Base-by-base conservation (phyloP, 2,888 invertebrate genomes). In the Syrphus vitripennis region DNA sequence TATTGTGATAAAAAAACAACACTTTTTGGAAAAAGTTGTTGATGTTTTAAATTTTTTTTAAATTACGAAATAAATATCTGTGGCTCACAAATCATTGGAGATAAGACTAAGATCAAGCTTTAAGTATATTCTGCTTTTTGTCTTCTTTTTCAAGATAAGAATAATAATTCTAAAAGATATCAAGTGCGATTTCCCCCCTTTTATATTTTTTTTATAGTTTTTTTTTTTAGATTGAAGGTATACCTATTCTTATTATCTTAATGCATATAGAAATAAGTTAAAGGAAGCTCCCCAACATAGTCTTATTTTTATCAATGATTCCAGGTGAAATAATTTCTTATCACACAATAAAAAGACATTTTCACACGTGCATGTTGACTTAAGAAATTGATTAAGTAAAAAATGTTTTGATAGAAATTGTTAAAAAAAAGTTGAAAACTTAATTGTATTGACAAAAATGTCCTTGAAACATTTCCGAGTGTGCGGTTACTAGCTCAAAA, bases 321-420 rank as follows among this genome's bases (percentile, higher is more conserved):
- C 45, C 45, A 45, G 45, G 45, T 45, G 45, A 45, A 45, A 4
- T 45, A n/a, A 5, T 31, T 21, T 48, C 16, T 70, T 67, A 63
- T 63, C 69, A 76, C 12, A 37, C 42, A 34, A 65, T 76, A 67
- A 77, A 61, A 69, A 65, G 48, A 69, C 53, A 70, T 65, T 55
- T 75, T 83, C 75, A 79, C 83, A 83, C 79, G 83, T 83, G 83
- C 83, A 79, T 83, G 75, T 83, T 83, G 79, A 71, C 70, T 50
- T 34, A 71, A 75, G 55, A 63, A 63, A 21, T 57, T 71, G 55
- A 53, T 75, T 50, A 40, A 16, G 14, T 24, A 21, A 48, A 5
- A 26, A 14, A 26, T 48, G 45, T 50, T 50, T 48, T 21, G 12
- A 24, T 19, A 10, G 1, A 19, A 45, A 10, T 45, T 19, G 45